A percentile compares a stretch with the other conserved stretches of the same genome.
Conservation (phyloP, 2,797 vertebrate species). For the Ctenochaetus hawaiiensis region DNA sequence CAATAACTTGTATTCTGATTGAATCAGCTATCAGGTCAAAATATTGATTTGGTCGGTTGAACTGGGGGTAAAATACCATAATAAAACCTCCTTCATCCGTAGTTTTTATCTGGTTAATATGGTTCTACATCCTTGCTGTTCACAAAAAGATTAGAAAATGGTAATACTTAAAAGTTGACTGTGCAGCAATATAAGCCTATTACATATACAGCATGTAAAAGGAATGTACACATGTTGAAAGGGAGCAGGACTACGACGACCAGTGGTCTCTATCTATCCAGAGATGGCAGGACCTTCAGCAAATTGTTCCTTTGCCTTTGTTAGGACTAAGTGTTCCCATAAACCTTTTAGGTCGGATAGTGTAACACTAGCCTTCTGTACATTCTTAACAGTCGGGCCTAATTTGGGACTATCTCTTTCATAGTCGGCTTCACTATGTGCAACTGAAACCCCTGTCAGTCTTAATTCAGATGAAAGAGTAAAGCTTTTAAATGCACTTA, state of each 20-base stretch:
- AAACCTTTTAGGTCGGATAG: conserved; percentile 44
- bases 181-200: not conserved
- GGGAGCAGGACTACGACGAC: not conserved
- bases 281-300: conserved; percentile 7
- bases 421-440: conserved; percentile 17
- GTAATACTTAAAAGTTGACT: too few species aligned
- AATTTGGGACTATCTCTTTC: conserved; percentile 33
- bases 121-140: not conserved
- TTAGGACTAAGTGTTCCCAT: conserved; percentile 40
- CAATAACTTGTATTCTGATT: not conserved
- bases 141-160: not conserved
- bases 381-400: conserved; percentile 28
- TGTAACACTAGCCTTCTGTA: conserved; percentile 30
- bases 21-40: not conserved
- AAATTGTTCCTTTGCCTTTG: conserved; percentile 37
- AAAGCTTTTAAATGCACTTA: conserved; percentile 59
- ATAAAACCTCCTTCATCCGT: not conserved
- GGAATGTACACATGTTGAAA: conserved; percentile 30
- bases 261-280: conserved; percentile 9
- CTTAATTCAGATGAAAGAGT: conserved; percentile 52
- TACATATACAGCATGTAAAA: not conserved
- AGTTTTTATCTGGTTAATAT: not conserved
- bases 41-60: not conserved
- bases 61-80: not conserved
- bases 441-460: conserved; percentile 39